Percentiles rank a stretch among this genome's conserved stretches.
phyloP scores from a whole-genome alignment of 2,888 invertebrate genomes.

The Heteromurus nitidus region DNA sequence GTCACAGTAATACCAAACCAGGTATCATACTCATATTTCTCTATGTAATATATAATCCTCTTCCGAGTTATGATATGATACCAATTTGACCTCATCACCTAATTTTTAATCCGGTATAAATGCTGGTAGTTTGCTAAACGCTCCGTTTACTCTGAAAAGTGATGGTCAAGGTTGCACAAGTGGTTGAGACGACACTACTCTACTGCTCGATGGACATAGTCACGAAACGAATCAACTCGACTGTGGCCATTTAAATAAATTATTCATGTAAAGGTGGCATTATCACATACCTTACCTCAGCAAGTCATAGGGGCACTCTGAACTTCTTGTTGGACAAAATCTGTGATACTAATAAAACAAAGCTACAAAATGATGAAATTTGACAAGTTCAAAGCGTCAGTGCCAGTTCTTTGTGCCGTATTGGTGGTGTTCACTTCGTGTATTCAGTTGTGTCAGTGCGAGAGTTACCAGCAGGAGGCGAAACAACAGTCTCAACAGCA shows the following conservation, averaged over 20 bases:
- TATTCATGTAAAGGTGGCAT: too few species aligned
- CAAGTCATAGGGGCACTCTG: too few species aligned
- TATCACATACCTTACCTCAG: too few species aligned
- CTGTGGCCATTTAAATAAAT: neutral
- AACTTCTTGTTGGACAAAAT: too few species aligned
- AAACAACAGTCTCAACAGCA: too few species aligned
- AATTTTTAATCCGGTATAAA: constrained; percentile 69
- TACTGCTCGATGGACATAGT: neutral
- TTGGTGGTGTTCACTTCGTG: constrained; percentile 41
- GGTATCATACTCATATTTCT: too few species aligned
- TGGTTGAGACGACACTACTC: too few species aligned
- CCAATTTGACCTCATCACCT: constrained; percentile 67
- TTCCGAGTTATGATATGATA: constrained; percentile 40
- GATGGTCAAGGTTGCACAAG: constrained; percentile 21
- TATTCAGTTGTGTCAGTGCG: constrained; percentile 21
- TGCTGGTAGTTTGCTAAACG: constrained; percentile 28
- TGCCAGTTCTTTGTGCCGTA: constrained; percentile 30
- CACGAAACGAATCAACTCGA: neutral
- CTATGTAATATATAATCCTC: too few species aligned
- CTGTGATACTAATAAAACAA: constrained; percentile 2
- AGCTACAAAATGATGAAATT: constrained; percentile 42
- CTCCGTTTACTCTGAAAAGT: constrained; percentile 38
- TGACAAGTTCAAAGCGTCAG: constrained; percentile 50
- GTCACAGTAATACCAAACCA: too few species aligned
- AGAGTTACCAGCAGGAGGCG: too few species aligned